A percentile compares a stretch with the other conserved stretches of the same genome.
phyloP scores from a whole-genome alignment of 2,888 invertebrate species.

The Drosophila lacicola region DNA sequence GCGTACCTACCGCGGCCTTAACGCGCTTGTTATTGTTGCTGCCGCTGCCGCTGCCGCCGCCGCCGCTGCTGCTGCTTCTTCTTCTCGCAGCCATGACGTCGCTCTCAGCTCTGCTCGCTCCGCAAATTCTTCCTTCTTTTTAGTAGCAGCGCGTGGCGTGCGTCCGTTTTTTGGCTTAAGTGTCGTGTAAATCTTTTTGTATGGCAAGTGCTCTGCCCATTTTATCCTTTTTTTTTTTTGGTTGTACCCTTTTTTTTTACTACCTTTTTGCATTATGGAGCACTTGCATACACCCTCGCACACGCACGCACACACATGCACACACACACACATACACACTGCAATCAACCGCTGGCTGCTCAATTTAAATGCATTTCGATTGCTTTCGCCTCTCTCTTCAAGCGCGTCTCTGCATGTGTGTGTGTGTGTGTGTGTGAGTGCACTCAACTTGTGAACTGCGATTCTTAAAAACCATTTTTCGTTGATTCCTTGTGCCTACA shows the following conservation, averaged over 20 bases:
- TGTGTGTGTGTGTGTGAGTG: slow-evolving; percentile 49
- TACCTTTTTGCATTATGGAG: slow-evolving; percentile 47
- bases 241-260: slow-evolving; percentile 46
- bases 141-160: slow-evolving; percentile 45
- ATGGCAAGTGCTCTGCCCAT: slow-evolving; percentile 69
- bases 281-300: slow-evolving; percentile 39
- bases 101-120: slow-evolving; percentile 31
- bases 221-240: slow-evolving; percentile 39
- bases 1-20: slow-evolving; percentile 60
- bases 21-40: slow-evolving; percentile 55
- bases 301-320: slow-evolving; percentile 1
- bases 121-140: slow-evolving; percentile 15
- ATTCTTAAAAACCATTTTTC: slow-evolving; percentile 68
- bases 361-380: slow-evolving; percentile 78
- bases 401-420: slow-evolving; percentile 2
- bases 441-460: slow-evolving; percentile 66
- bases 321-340: slow-evolving; percentile 15
- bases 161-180: slow-evolving; percentile 64
- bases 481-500: slow-evolving; percentile 57
- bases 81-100: slow-evolving; percentile 56
- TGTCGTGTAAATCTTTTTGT: slow-evolving; percentile 78
- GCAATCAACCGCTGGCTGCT: slow-evolving; percentile 58
- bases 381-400: slow-evolving; percentile 51
- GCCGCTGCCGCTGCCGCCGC: slow-evolving; percentile 25
- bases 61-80: slow-evolving; percentile 17